Evolutionary conservation across 2,113 vertebrate genomes (phyloP).

Genomic region (Origma solitaria): DNA sequence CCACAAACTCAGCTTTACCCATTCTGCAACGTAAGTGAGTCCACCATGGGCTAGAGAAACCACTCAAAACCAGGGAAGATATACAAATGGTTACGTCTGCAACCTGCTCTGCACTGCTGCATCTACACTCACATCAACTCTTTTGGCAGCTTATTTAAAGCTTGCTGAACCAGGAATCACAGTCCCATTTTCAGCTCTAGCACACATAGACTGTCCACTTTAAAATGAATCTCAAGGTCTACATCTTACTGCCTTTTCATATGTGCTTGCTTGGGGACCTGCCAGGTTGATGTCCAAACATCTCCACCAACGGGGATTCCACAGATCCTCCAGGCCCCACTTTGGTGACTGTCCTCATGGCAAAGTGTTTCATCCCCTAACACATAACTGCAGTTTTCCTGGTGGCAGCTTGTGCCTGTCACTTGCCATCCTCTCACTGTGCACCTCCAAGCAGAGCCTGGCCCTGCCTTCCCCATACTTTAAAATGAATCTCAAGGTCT

Average conservation of each 20-base stretch:
- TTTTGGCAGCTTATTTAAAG: background rate
- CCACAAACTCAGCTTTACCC: background rate
- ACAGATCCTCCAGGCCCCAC: too few relatives aligned
- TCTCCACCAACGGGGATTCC: too few relatives aligned
- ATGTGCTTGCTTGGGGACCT: background rate
- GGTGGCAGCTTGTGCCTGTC: too few relatives aligned
- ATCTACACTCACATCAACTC: background rate
- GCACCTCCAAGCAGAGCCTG: too few relatives aligned
- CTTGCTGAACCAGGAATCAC: background rate
- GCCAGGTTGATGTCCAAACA: too few relatives aligned
- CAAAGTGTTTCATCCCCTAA: too few relatives aligned
- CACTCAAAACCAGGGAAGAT: background rate
- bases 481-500: background rate
- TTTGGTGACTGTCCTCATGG: too few relatives aligned
- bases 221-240: background rate
- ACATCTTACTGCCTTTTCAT: background rate
- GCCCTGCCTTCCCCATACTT: too few relatives aligned
- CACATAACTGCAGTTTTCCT: too few relatives aligned
- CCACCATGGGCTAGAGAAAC: background rate
- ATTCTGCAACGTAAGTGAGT: background rate
- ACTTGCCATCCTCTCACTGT: too few relatives aligned
- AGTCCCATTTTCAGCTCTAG: background rate
- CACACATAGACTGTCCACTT: background rate
- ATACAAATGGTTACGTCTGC: background rate
- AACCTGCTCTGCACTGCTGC: background rate